Evolutionary conservation across 2,888 invertebrate species (phyloP), one percentile per base, ranked within the genome.

Genomic region (Caenorhabditis sulstoni): DNA sequence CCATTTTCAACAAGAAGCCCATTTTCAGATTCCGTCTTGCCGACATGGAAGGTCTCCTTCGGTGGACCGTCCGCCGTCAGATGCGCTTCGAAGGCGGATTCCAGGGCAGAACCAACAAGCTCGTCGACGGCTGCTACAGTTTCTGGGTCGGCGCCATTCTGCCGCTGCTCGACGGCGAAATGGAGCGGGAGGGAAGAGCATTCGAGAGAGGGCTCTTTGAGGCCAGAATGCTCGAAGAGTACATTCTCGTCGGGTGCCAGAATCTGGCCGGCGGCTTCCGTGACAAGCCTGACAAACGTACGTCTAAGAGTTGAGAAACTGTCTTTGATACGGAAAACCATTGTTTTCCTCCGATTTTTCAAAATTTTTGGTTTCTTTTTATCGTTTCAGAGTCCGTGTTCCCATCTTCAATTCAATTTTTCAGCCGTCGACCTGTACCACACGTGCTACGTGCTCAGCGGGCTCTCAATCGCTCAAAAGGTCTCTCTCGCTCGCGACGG

Each of bases 71-170:
- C 0, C 94, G 95, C 88, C 93, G 95, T 62, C 98, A 99, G 92
- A 97, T 97, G 96, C 92, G 93, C 79, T 93, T 94, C 82, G 98
- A 98, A 92, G 98, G 98, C 37, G 99, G 98, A 8, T 99, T 99
- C 91, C 91, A 92, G 73, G 91, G 91, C 47, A 61, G 78, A 88
- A 97, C 98, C 1, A 98, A 99, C 91, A 99, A 99, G 37, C 92
- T 99, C 82, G 98, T 99, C 0, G 99, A 99, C 92, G 95, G 95
- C 3, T 99, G 99, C 91, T 99, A 99, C 91, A 97, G 97, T 0
- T 99, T 97, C 92, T 99, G 99, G 99, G 96, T 96, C 92, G 97
- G 96, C 35, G 97, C 95, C 59, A 93, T 94, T 52, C 95, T 97
- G 90, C 95, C 82, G 47, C 68, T 89, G 14, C 71, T 87, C 23